Evolutionary conservation across 2,888 invertebrate species (phyloP).

Genomic region (Drosophila borealis): DNA sequence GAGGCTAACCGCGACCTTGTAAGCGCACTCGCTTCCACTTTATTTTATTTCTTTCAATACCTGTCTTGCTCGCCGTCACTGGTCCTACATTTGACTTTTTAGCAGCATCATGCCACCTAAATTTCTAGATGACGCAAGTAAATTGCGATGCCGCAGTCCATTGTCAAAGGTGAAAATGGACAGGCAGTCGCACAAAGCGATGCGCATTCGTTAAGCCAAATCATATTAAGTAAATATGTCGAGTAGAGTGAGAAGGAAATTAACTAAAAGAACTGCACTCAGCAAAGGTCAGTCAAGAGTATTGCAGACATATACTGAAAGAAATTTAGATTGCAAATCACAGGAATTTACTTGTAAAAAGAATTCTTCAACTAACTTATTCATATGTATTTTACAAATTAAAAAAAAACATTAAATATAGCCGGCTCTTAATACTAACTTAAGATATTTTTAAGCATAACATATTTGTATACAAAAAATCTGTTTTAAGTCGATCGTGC

Average conservation of each 20-base stretch:
- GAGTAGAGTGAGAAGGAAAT: conserved; percentile 13
- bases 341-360: neutral
- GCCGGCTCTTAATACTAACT: no score
- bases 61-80: neutral
- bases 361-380: neutral
- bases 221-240: conserved; percentile 65
- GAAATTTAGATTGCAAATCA: conserved; percentile 4
- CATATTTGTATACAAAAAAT: no score
- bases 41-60: neutral
- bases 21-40: neutral
- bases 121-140: conserved; percentile 78
- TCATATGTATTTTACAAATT: no score
- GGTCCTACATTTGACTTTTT: conserved; percentile 41
- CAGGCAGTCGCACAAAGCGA: conserved; percentile 51
- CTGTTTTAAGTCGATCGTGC: no score
- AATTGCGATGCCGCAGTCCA: conserved; percentile 58
- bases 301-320: conserved; percentile 5
- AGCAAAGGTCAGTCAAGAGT: neutral
- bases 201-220: conserved; percentile 74
- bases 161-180: conserved; percentile 68
- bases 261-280: neutral
- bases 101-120: conserved; percentile 78
- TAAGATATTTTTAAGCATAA: no score
- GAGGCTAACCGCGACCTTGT: conserved; percentile 60
- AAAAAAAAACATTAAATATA: no score